Percentiles rank a stretch among this genome's conserved stretches.
Evolutionary conservation across 2,113 vertebrate genomes (phyloP).

Genomic region (Neogobius melanostomus): DNA sequence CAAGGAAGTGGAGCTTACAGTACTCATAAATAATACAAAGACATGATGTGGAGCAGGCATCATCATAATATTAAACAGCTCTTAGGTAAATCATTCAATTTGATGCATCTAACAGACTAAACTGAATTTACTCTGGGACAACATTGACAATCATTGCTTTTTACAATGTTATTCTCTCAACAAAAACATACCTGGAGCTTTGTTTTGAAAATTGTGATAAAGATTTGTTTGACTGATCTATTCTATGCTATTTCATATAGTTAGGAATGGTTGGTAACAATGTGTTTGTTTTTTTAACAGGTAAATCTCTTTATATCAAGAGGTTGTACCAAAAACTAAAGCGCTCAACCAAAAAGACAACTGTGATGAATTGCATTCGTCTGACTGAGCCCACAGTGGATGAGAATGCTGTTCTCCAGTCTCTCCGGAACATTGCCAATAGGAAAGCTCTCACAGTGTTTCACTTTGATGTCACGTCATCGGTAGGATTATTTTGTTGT

Average conservation of each 20-base stretch:
- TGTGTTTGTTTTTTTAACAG: conserved; percentile 60
- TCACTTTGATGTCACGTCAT: conserved; percentile 91
- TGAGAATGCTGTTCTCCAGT: conserved; percentile 81
- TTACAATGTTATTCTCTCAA: too few species aligned
- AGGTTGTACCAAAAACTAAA: conserved; percentile 79
- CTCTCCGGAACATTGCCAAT: conserved; percentile 69
- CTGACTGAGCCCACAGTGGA: conserved; percentile 83
- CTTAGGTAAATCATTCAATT: too few species aligned
- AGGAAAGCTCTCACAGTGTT: conserved; percentile 78
- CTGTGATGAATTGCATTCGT: conserved; percentile 81
- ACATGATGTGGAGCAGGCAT: too few species aligned
- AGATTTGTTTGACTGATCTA: too few species aligned
- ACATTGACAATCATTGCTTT: too few species aligned
- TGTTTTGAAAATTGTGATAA: too few species aligned
- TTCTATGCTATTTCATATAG: neutral
- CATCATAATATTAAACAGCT: too few species aligned
- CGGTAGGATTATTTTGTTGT: conserved; percentile 74
- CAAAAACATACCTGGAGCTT: too few species aligned
- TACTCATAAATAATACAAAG: too few species aligned
- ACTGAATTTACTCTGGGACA: too few species aligned
- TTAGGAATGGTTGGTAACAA: neutral
- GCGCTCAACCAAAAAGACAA: conserved; percentile 17
- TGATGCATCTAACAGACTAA: too few species aligned
- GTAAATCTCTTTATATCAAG: conserved; percentile 91
- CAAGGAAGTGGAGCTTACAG: too few species aligned